These are phyloP conservation scores for Pygoscelis antarcticus DNA, from an alignment of 2,113 vertebrate genomes.

Conservation along the genomic window DNA sequence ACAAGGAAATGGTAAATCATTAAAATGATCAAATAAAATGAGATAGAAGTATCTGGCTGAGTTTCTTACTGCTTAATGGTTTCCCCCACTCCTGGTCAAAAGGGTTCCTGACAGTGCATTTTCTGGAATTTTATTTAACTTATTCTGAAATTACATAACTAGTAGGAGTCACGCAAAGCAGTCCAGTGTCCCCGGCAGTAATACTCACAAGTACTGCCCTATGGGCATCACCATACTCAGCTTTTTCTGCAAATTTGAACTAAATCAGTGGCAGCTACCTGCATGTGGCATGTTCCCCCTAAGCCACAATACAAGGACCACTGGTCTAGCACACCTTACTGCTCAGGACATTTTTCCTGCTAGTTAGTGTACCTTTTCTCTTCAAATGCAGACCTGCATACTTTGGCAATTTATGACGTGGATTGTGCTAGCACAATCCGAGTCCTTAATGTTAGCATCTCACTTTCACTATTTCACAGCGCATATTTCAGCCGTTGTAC, in stretches of 20 bases:
- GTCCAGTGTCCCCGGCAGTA: background rate
- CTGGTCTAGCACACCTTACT: fast-evolving
- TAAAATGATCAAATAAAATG: constrained; percentile 40
- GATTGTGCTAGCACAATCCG: too few species aligned
- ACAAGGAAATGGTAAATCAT: constrained; percentile 30
- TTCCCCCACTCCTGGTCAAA: background rate
- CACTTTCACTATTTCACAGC: background rate
- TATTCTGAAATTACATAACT: background rate
- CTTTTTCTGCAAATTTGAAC: background rate
- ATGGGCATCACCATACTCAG: background rate
- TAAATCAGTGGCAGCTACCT: background rate
- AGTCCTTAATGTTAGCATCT: background rate
- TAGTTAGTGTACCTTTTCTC: background rate
- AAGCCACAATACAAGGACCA: fast-evolving
- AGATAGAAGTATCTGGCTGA: constrained; percentile 4
- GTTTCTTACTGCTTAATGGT: background rate
- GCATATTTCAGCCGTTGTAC: background rate
- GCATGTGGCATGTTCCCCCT: fast-evolving
- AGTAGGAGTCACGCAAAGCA: background rate
- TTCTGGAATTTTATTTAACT: background rate
- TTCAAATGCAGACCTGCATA: background rate
- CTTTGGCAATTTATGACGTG: background rate
- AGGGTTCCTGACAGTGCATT: background rate
- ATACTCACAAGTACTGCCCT: background rate
- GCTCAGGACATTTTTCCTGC: background rate